Evolutionary conservation across 2,113 vertebrate genomes (phyloP).

Genomic region (Aphyosemion australe): DNA sequence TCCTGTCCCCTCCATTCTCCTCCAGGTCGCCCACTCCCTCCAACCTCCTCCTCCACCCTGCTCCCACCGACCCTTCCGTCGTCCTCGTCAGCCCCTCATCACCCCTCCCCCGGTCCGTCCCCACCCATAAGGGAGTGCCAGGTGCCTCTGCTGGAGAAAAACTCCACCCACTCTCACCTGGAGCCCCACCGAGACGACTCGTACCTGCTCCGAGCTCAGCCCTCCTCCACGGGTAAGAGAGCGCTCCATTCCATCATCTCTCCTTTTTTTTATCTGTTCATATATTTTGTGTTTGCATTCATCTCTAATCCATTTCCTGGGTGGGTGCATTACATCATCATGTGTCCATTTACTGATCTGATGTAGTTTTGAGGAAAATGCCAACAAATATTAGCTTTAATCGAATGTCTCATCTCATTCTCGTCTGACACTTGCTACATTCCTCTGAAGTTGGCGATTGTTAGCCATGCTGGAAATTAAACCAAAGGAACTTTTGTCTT

Average conservation of each 20-base stretch:
- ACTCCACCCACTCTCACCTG: conserved; percentile 97
- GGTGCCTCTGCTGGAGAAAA: conserved; percentile 99
- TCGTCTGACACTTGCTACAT: conserved; percentile 17
- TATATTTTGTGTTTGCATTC: conserved; percentile 24
- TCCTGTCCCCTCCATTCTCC: conserved; percentile 86
- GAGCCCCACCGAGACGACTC: conserved; percentile 97
- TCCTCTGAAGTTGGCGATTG: conserved; percentile 28
- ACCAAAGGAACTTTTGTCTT: background rate
- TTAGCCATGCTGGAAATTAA: conserved; percentile 22
- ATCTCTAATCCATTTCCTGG: conserved; percentile 42
- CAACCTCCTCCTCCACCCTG: conserved; percentile 95
- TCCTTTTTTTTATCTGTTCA: conserved; percentile 12
- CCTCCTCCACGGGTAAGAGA: conserved; percentile 90
- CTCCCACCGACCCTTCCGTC: conserved; percentile 95
- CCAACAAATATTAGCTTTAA: conserved; percentile 21
- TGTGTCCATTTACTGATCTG: conserved; percentile 47
- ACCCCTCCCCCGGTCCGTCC: conserved; percentile 90
- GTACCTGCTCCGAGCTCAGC: conserved; percentile 92
- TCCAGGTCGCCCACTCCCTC: conserved; percentile 98
- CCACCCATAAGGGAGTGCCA: conserved; percentile 92
- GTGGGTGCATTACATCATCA: conserved; percentile 31
- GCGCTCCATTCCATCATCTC: conserved; percentile 8
- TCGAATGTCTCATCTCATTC: conserved; percentile 41
- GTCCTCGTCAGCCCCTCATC: conserved; percentile 90
- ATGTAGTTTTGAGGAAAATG: conserved; percentile 44